Evolutionary conservation across 1,140 invertebrate genomes (phyloP).

Genomic region (Coptotermes formosanus): DNA sequence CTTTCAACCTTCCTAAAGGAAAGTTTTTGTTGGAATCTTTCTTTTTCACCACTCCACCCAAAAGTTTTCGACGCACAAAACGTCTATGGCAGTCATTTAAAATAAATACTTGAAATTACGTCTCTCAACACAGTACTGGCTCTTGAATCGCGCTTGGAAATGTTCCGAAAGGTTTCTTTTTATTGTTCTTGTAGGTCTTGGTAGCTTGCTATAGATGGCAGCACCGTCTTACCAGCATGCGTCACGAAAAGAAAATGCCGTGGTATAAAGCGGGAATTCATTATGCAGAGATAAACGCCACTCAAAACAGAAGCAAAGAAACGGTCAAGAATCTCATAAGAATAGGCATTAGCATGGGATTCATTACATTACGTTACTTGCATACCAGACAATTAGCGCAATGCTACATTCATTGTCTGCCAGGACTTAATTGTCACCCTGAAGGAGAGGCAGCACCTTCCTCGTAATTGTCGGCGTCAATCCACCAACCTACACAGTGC

Average conservation of each 20-base stretch:
- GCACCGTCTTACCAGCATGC: not conserved
- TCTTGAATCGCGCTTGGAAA: not conserved
- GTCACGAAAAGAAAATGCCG: not conserved
- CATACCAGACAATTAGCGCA: too few species aligned
- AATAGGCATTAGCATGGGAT: not conserved
- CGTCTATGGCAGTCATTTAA: slow-evolving; percentile 18
- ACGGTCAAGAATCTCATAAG: not conserved
- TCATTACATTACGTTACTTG: too few species aligned
- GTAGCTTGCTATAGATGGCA: not conserved
- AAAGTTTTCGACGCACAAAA: not conserved
- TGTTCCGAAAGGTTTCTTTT: not conserved
- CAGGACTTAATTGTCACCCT: too few species aligned
- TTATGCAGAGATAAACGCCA: not conserved
- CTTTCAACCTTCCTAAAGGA: not conserved
- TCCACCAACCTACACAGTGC: too few species aligned
- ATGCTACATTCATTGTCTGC: too few species aligned
- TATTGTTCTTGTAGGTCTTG: not conserved
- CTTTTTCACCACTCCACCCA: not conserved
- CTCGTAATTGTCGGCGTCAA: too few species aligned
- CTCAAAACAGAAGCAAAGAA: not conserved
- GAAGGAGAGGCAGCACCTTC: too few species aligned
- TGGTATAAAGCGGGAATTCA: not conserved
- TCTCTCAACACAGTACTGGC: not conserved
- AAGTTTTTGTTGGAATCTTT: not conserved
- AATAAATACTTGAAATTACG: not conserved